A percentile compares a stretch with the other conserved stretches of the same genome.
Conservation (phyloP, 2,113 vertebrate species). For the Pygoscelis antarcticus region DNA sequence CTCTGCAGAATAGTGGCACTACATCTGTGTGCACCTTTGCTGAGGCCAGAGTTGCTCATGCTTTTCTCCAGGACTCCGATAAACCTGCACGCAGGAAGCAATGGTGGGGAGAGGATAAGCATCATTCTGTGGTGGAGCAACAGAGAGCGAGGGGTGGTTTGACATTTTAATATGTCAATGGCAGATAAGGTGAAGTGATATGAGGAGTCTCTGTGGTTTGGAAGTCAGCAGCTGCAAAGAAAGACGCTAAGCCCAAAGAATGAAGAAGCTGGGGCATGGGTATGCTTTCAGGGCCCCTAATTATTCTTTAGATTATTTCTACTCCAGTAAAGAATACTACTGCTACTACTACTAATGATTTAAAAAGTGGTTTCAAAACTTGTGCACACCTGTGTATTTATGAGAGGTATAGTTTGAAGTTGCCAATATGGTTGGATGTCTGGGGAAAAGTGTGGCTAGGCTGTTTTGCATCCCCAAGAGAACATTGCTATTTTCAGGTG, state of each 20-base stretch:
- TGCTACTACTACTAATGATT: not conserved
- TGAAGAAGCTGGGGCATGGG: not conserved
- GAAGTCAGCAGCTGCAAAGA: not conserved
- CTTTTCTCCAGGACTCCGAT: not conserved
- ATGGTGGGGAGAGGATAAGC: not conserved
- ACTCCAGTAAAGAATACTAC: not conserved
- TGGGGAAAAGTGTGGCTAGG: not conserved
- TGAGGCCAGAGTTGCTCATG: not conserved
- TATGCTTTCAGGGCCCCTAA: not conserved
- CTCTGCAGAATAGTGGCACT: not conserved
- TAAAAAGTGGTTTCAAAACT: not conserved
- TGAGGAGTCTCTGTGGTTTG: not conserved
- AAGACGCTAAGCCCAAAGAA: not conserved
- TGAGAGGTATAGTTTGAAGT: not conserved
- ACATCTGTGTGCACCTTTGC: not conserved
- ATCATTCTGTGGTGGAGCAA: not conserved
- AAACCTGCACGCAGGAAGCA: not conserved
- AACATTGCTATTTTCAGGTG: not conserved
- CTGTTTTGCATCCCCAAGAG: not conserved
- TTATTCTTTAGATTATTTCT: not conserved
- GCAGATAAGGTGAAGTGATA: not conserved
- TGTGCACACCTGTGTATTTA: not conserved
- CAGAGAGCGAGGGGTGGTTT: not conserved
- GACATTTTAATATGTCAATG: not conserved
- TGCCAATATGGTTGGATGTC: rapidly evolving